Evolutionary conservation across 2,113 vertebrate genomes (phyloP), one percentile per base, ranked within the genome.

Genomic region (Climacteris rufus): DNA sequence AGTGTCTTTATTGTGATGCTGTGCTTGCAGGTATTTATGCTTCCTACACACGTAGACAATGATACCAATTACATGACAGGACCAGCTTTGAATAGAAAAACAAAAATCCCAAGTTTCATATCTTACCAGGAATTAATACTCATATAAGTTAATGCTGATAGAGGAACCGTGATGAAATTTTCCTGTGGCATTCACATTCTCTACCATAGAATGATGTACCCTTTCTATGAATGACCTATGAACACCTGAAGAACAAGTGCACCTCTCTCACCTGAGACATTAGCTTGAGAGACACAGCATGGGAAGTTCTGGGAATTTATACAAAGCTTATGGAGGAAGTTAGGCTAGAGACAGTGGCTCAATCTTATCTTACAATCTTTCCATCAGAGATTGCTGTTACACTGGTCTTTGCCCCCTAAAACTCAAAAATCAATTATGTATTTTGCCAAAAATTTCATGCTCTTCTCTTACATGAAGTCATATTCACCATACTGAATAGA

Each of bases 271-370:
- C 77, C 61, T 66, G 44, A 94, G 45, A 19, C 20, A 37, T 11
- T 61, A 37, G 7, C 23, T 82, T 28, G 35, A 45, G 15, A 31
- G 7, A 30, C 0, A 0, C 30, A 86, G 19, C 23, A 33, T 12
- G 72, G n/a, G 44, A 72, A 83, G 8, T 4, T 52, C 47, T 77
- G 31, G 13, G 40, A 93, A 60, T 45, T 78, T 69, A 57, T 18
- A 40, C 11, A 57, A 72, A 82, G 2, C 3, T 2, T 42, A n/a
- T 8, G 13, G 42, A 80, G 27, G 24, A 79, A 91, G 50, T 65
- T 77, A 64, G 31, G 25, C 25, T 90, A 69, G 50, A 88, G 47
- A 18, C 4, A 63, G n/a, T 21, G 24, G 16, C 3, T 83, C 22
- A 11, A 13, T 49, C 21, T 59, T 69, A 40, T 60, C 40, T 71